Percentiles rank a stretch among this genome's conserved stretches.
These are phyloP conservation scores for Aldabrachelys gigantea DNA, from an alignment of 2,113 vertebrate genomes.

Conservation along the genomic window DNA sequence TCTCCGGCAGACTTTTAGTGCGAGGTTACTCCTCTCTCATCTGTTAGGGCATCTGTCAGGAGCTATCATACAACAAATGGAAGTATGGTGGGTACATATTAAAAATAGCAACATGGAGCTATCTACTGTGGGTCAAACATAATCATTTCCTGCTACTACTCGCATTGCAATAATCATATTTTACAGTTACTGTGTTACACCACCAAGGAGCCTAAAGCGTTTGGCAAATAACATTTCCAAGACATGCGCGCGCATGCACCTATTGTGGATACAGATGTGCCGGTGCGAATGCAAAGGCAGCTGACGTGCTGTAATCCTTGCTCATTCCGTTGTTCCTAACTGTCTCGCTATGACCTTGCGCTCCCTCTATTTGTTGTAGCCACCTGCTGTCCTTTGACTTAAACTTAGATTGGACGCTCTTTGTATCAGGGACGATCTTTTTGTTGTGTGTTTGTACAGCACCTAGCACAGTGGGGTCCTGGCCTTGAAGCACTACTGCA, in stretches of 20 bases:
- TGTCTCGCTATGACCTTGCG: background rate
- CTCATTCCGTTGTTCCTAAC: background rate
- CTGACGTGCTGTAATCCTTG: background rate
- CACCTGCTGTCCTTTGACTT: background rate
- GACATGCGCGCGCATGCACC: background rate
- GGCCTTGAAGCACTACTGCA: background rate
- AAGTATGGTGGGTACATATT: background rate
- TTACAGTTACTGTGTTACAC: background rate
- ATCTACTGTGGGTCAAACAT: background rate
- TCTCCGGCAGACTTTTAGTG: background rate
- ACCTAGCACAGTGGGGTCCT: background rate
- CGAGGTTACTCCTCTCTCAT: background rate
- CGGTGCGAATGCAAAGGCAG: background rate
- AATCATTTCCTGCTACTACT: background rate
- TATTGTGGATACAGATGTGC: background rate
- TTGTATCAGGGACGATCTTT: background rate
- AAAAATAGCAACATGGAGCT: background rate
- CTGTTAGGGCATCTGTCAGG: constrained; percentile 6
- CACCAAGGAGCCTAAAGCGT: background rate
- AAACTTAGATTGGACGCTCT: background rate
- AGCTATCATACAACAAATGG: background rate
- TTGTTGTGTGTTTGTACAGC: background rate
- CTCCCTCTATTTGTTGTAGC: background rate
- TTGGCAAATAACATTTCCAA: background rate
- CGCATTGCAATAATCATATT: background rate